Base-by-base conservation (phyloP, 2,888 invertebrate species). In the Parnassius apollo region DNA sequence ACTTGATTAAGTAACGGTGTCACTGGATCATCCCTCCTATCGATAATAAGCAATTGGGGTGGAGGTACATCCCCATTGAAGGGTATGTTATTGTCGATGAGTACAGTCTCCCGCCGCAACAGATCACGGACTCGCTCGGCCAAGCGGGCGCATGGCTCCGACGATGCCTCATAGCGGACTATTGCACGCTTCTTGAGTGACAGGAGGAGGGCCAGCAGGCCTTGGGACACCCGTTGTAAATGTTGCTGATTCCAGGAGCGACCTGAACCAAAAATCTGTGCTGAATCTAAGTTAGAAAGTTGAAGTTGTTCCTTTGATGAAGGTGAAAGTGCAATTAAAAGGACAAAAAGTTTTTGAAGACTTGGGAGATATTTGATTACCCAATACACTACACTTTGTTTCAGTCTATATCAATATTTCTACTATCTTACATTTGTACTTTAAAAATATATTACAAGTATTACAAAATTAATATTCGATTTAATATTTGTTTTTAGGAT, bases 1-100 rank as follows among this genome's bases (percentile, higher is more conserved):
- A 94, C 95, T 92, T 97, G 97, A 86, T 97, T 98, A 44, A 99
- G 88, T 61, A 99, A 87, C 0, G 99, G 99, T 0, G 99, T 99
- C 9, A 99, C 96, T 0, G 98, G 97, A 88, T 99, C 99, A 81
- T 97, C 97, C 72, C 97, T 93, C 69, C 99, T 93, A 83, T 99
- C 99, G 48, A 99, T 81, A 67, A 99, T 96, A 45, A 99, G 85
- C 63, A 99, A 85, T 68, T 98, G 89, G 0, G 98, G 96, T 49
- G 95, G 93, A 1, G 96, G 94, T 54, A 93, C 86, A n/a, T 94
- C 94, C 62, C 95, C 95, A n/a, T 96, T 94, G 82, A 96, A 97
- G 0, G 95, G 94, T 61, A 94, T 93, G n/a, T 93, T 93, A 81
- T 97, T 97, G 74, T 98, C 96, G 81, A 98, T 96, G 10, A 98